Evolutionary conservation across 2,113 vertebrate genomes (phyloP).

Genomic region (Alligator sinensis): DNA sequence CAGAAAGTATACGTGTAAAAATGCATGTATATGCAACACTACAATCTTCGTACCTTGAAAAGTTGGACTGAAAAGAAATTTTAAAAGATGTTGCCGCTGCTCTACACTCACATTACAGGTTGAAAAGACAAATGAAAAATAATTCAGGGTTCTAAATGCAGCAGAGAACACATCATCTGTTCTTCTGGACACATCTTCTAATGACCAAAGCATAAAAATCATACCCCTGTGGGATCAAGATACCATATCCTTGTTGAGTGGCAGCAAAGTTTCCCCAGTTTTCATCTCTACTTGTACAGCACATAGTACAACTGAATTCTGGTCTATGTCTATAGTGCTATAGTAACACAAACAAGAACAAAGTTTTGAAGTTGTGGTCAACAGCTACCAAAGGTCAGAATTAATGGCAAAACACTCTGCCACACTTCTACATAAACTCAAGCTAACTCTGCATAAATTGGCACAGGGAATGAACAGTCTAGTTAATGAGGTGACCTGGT

Average conservation of each 20-base stretch:
- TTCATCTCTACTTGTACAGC: not conserved
- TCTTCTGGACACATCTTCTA: not conserved
- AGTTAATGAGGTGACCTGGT: not conserved
- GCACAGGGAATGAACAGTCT: not conserved
- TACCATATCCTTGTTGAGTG: not conserved
- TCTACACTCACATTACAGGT: not conserved
- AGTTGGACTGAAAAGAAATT: not conserved
- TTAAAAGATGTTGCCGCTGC: not conserved
- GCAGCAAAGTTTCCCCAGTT: not conserved
- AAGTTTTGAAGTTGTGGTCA: not conserved
- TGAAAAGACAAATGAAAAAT: not conserved
- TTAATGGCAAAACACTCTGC: not conserved
- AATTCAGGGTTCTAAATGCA: not conserved
- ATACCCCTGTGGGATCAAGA: not conserved
- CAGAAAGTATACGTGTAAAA: constrained; percentile 22
- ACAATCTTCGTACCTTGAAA: not conserved
- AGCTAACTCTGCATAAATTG: not conserved
- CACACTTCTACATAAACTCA: not conserved
- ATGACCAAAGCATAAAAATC: not conserved
- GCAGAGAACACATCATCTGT: not conserved
- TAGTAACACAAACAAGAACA: not conserved
- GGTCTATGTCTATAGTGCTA: not conserved
- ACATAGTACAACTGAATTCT: not conserved
- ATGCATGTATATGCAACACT: not conserved
- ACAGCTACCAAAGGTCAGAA: not conserved